These are phyloP conservation scores for Bembecia ichneumoniformis DNA, from an alignment of 2,888 invertebrate species.

Conservation along the genomic window DNA sequence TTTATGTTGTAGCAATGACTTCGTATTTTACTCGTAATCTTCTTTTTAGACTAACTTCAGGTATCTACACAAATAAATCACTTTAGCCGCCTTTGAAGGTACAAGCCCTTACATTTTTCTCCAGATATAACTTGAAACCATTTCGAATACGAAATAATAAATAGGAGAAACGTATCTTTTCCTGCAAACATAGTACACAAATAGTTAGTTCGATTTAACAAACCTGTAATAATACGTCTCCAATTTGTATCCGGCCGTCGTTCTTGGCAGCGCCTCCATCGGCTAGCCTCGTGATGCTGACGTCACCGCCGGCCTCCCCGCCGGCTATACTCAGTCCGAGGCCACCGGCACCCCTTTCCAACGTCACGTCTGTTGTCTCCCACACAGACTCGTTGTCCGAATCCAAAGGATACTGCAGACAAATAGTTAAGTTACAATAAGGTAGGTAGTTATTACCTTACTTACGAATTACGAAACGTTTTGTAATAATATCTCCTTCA, in stretches of 20 bases:
- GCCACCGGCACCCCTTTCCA: conserved; percentile 90
- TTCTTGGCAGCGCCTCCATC: conserved; percentile 93
- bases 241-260: conserved; percentile 88
- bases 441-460: background rate
- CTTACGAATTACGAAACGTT: too few species aligned
- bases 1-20: too few species aligned
- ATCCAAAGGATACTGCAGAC: conserved; percentile 42
- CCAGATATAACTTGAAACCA: too few species aligned
- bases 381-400: conserved; percentile 81
- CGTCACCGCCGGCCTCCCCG: conserved; percentile 94
- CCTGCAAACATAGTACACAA: too few species aligned
- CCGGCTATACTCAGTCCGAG: conserved; percentile 99
- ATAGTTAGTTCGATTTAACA: background rate
- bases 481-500: too few species aligned
- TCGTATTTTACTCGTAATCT: too few species aligned
- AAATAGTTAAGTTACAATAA: conserved; percentile 6
- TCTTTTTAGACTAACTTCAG: too few species aligned
- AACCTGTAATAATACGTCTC: conserved; percentile 92
- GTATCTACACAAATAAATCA: too few species aligned
- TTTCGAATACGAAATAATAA: too few species aligned
- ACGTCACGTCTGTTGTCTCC: conserved; percentile 92
- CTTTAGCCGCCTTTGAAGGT: too few species aligned
- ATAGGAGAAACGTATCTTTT: too few species aligned
- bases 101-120: too few species aligned
- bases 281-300: conserved; percentile 97